Conservation (phyloP, 1,140 invertebrate species). For the Choristoneura fumiferana region DNA sequence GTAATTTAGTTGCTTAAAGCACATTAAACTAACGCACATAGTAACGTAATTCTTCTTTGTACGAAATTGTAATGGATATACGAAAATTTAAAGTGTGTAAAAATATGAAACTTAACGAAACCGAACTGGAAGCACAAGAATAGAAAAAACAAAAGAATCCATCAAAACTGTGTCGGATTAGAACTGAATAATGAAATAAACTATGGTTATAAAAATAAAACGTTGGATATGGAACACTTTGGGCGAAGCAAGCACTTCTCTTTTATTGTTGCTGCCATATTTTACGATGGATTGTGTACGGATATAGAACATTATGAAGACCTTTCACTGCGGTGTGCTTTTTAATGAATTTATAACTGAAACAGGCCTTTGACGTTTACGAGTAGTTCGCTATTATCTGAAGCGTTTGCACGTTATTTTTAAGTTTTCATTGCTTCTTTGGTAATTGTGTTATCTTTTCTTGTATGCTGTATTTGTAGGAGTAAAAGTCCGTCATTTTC, state of each 20-base stretch:
- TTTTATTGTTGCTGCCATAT: constrained; percentile 75
- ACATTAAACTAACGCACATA: too few species aligned
- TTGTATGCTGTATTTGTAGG: too few species aligned
- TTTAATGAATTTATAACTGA: constrained; percentile 10
- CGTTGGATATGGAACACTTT: constrained; percentile 64
- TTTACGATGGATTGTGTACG: constrained; percentile 76
- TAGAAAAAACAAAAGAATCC: constrained; percentile 25
- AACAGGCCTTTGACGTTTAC: not conserved
- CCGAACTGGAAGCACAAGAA: not conserved
- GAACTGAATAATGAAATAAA: constrained; percentile 42
- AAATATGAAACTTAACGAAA: too few species aligned
- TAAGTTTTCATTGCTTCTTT: not conserved
- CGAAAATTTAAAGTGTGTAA: too few species aligned
- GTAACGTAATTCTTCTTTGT: too few species aligned
- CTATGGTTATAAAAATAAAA: constrained; percentile 55
- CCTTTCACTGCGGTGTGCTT: constrained; percentile 35
- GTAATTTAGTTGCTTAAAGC: too few species aligned
- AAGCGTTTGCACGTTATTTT: constrained; percentile 6
- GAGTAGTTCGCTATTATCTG: not conserved
- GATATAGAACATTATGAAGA: constrained; percentile 64
- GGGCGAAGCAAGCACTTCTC: constrained; percentile 65
- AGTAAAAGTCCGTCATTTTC: too few species aligned
- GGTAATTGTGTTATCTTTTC: not conserved
- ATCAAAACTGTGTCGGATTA: constrained; percentile 42
- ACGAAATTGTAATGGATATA: too few species aligned